Conservation (phyloP, 2,888 invertebrate genomes). For the Stenodema calcarata region DNA sequence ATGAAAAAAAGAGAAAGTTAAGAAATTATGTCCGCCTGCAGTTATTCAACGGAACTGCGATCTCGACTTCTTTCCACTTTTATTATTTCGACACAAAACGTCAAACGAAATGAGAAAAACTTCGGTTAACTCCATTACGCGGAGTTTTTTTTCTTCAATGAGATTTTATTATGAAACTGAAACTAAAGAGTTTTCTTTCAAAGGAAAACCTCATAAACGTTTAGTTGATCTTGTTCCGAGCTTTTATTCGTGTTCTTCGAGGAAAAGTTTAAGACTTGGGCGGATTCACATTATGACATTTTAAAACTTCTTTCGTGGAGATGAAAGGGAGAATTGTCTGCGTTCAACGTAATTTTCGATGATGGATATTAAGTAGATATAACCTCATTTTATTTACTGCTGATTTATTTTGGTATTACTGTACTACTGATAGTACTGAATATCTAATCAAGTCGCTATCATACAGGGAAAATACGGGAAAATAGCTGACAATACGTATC, state of each 20-base stretch:
- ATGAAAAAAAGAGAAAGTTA: neutral
- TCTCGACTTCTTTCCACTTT: neutral
- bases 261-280: neutral
- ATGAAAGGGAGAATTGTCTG: neutral
- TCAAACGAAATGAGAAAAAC: slow-evolving; percentile 34
- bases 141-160: slow-evolving; percentile 7
- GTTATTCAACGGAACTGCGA: neutral
- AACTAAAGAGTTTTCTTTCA: neutral
- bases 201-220: neutral
- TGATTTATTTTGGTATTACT: too few relatives aligned
- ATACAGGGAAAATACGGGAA: too few relatives aligned
- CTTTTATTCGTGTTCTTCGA: neutral
- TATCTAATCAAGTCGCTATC: too few relatives aligned
- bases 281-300: neutral
- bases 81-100: neutral
- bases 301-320: neutral
- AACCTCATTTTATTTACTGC: too few relatives aligned
- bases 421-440: too few relatives aligned
- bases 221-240: neutral
- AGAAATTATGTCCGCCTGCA: neutral
- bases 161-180: slow-evolving; percentile 30
- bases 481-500: too few relatives aligned
- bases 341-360: neutral
- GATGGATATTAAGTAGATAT: neutral
- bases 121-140: neutral